These are phyloP conservation scores for Tragelaphus scriptus DNA, from an alignment of 2,113 vertebrate species.

Conservation along the genomic window DNA sequence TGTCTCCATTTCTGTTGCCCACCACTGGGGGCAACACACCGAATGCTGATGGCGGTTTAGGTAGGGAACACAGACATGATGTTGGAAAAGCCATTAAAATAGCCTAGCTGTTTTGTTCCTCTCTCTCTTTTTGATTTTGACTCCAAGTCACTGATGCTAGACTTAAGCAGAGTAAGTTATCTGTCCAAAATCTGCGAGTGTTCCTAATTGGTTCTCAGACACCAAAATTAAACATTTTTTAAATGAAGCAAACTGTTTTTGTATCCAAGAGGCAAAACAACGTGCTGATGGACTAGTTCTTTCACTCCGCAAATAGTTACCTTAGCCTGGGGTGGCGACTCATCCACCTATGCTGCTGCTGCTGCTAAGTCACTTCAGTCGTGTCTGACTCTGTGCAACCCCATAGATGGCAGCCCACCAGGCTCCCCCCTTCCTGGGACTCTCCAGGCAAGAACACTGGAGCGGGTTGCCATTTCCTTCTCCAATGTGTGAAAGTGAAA, in stretches of 20 bases:
- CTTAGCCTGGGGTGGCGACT: not conserved
- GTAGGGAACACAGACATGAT: not conserved
- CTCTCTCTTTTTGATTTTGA: not conserved
- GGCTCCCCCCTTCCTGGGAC: too few relatives aligned
- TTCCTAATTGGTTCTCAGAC: conserved; percentile 12
- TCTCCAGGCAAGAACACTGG: too few relatives aligned
- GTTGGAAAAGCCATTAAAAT: not conserved
- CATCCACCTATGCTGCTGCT: not conserved
- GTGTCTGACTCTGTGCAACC: too few relatives aligned
- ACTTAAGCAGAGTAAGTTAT: not conserved
- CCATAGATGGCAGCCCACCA: too few relatives aligned
- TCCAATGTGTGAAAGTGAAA: too few relatives aligned
- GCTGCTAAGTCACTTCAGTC: too few relatives aligned
- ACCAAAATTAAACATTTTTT: conserved; percentile 22
- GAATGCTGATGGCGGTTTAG: not conserved
- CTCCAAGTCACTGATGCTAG: not conserved
- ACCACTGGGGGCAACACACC: not conserved
- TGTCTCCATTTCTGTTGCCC: not conserved
- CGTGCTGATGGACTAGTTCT: not conserved
- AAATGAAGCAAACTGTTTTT: not conserved
- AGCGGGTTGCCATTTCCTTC: too few relatives aligned
- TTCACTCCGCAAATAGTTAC: not conserved
- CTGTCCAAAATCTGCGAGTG: not conserved
- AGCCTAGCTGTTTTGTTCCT: not conserved
- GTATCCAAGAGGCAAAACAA: not conserved